phyloP scores from a whole-genome alignment of 2,888 invertebrate species.

The Diogma glabrata region DNA sequence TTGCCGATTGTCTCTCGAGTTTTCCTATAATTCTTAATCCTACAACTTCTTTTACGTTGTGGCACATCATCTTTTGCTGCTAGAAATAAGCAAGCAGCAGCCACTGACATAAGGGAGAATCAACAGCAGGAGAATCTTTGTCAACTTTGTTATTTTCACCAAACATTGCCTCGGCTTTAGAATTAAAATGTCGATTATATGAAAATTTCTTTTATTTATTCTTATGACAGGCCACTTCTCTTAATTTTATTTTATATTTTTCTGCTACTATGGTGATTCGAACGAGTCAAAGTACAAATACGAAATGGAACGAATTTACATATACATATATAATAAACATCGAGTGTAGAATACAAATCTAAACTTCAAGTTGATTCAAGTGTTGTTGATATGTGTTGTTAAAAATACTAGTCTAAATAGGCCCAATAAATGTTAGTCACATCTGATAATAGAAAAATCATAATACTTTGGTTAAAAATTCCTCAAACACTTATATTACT shows the following conservation, averaged over 20 bases:
- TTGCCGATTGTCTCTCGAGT: background rate
- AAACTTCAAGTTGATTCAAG: too few relatives aligned
- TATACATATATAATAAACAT: too few relatives aligned
- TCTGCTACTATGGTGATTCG: background rate
- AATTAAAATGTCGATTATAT: background rate
- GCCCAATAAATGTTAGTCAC: too few relatives aligned
- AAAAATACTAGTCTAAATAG: too few relatives aligned
- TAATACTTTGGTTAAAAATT: too few relatives aligned
- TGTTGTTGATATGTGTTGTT: too few relatives aligned
- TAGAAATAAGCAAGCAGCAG: background rate
- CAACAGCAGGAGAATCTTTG: background rate
- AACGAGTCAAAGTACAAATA: background rate
- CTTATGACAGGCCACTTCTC: too few relatives aligned
- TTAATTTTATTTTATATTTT: background rate
- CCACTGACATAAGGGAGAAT: background rate
- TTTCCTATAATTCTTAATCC: background rate
- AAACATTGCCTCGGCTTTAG: background rate
- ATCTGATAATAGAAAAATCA: too few relatives aligned
- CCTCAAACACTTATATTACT: too few relatives aligned
- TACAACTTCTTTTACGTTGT: slow-evolving; percentile 1
- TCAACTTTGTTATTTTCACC: background rate
- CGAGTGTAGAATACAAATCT: too few relatives aligned
- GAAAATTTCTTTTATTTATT: background rate
- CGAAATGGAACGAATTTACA: background rate
- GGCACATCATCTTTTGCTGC: background rate